These are phyloP conservation scores for Nerophis ophidion DNA, from an alignment of 2,113 vertebrate species.

Conservation along the genomic window DNA sequence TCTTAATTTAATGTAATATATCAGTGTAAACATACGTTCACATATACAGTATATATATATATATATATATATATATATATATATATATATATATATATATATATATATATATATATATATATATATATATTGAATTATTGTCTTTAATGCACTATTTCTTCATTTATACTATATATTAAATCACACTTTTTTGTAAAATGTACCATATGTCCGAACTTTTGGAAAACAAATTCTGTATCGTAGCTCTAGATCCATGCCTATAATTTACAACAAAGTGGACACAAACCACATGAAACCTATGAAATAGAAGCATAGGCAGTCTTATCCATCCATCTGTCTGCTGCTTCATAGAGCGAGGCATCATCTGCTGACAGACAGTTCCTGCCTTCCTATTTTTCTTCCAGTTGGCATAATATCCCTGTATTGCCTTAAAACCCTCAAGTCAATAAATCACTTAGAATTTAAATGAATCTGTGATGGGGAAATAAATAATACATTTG, in stretches of 20 bases:
- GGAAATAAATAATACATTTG: slow-evolving; percentile 65
- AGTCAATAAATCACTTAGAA: slow-evolving; percentile 69
- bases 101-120: too few relatives aligned
- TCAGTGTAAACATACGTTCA: too few relatives aligned
- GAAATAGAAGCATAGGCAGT: slow-evolving; percentile 31
- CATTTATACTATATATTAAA: too few relatives aligned
- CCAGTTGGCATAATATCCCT: slow-evolving; percentile 41
- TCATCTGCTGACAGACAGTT: slow-evolving; percentile 37
- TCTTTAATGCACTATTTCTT: too few relatives aligned
- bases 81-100: too few relatives aligned
- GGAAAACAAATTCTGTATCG: too few relatives aligned
- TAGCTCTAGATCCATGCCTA: slow-evolving; percentile 29
- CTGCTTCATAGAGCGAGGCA: slow-evolving; percentile 37
- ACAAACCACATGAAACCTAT: slow-evolving; percentile 40
- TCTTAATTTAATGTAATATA: too few relatives aligned
- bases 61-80: too few relatives aligned
- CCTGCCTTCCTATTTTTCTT: slow-evolving; percentile 17
- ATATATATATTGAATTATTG: too few relatives aligned
- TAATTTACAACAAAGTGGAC: slow-evolving; percentile 39
- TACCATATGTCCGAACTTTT: too few relatives aligned
- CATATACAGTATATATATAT: too few relatives aligned
- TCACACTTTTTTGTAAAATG: too few relatives aligned
- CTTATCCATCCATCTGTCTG: slow-evolving; percentile 35
- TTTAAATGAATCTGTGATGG: slow-evolving; percentile 67
- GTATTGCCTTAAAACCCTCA: slow-evolving; percentile 43